Evolutionary conservation across 2,888 invertebrate species (phyloP).

Genomic region (Ethmia dodecea): DNA sequence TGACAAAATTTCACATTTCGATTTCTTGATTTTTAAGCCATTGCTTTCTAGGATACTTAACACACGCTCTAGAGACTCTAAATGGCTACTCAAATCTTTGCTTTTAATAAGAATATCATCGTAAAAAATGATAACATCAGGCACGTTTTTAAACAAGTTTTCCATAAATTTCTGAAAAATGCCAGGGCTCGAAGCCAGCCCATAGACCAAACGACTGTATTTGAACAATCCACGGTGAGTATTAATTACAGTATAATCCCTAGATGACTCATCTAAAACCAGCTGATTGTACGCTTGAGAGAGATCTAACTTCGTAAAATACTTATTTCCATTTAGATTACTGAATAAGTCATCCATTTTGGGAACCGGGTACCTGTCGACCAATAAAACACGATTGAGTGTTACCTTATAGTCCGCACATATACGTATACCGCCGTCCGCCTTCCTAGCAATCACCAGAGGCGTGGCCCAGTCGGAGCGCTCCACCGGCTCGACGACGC

Average conservation of each 20-base stretch:
- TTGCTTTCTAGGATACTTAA: not conserved
- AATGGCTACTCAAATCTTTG: not conserved
- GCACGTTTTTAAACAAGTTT: not conserved
- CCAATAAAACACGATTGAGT: not conserved
- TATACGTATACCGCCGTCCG: conserved; percentile 4
- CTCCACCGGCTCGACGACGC: conserved; percentile 8
- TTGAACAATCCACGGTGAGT: not conserved
- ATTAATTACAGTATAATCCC: not conserved
- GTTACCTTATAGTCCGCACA: conserved; percentile 11
- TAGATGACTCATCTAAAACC: not conserved
- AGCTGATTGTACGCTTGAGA: conserved; percentile 9
- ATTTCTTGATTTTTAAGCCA: not conserved
- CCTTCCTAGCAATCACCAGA: conserved; percentile 1
- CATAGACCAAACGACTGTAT: not conserved
- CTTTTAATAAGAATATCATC: not conserved
- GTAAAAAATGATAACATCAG: not conserved
- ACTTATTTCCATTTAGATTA: not conserved
- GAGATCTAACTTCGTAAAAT: conserved; percentile 7
- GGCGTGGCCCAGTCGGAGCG: conserved; percentile 7
- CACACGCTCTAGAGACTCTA: not conserved
- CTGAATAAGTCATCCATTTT: conserved; percentile 3
- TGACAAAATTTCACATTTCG: not conserved
- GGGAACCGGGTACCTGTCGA: conserved; percentile 1
- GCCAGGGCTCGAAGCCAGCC: not conserved
- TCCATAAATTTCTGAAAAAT: not conserved